Evolutionary conservation across 2,888 invertebrate species (phyloP).

Genomic region (Eristalinus sepulchralis): DNA sequence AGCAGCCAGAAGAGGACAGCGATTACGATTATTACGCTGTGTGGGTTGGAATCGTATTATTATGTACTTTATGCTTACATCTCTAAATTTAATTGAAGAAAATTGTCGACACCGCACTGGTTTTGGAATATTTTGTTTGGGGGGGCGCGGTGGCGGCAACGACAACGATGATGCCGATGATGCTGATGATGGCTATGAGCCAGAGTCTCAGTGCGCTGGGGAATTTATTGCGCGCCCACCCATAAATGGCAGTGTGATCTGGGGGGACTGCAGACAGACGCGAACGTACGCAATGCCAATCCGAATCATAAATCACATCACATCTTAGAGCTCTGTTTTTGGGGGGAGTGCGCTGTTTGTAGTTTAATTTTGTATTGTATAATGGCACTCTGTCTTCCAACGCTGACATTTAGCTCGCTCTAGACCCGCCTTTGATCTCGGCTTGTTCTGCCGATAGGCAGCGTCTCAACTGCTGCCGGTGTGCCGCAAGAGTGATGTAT

Average conservation of each 20-base stretch:
- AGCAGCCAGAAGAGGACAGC: neutral
- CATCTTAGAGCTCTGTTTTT: conserved; percentile 24
- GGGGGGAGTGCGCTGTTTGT: conserved; percentile 8
- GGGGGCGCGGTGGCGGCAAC: neutral
- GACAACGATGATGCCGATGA: neutral
- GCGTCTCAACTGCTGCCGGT: neutral
- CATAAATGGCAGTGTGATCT: conserved; percentile 51
- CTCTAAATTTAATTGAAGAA: conserved; percentile 67
- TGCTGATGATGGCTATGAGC: neutral
- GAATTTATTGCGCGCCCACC: conserved; percentile 66
- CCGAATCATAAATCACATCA: conserved; percentile 65
- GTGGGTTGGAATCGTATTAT: conserved; percentile 64
- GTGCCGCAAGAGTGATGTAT: neutral
- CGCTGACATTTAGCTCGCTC: neutral
- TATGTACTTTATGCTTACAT: conserved; percentile 65
- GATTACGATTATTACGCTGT: conserved; percentile 61
- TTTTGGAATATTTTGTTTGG: conserved; percentile 31
- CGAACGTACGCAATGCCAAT: conserved; percentile 48
- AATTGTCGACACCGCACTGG: conserved; percentile 59
- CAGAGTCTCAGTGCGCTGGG: neutral
- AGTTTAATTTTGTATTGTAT: conserved; percentile 34
- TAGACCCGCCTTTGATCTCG: neutral
- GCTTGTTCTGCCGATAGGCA: neutral
- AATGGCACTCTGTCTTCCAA: neutral
- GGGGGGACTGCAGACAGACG: neutral